Base-by-base conservation (phyloP, 2,797 vertebrate species). In the Chelon labrosus region DNA sequence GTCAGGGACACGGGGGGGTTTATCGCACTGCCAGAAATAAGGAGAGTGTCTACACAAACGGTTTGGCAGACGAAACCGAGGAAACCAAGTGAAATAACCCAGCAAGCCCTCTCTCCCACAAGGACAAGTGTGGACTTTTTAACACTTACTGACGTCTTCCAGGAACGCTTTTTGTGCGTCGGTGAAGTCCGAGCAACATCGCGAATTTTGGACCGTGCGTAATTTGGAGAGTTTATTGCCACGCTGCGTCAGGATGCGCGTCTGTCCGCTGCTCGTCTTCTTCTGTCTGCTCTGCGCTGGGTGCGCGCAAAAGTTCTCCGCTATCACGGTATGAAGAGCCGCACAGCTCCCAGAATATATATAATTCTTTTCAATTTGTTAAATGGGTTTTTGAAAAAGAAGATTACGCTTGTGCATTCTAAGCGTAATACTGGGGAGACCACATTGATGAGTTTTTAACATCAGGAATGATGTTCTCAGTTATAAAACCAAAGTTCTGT, bases 301-400 rank as follows among this genome's bases (percentile, higher is more conserved):
- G 75, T 78, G 89, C 87, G 87, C 94, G 86, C 95, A 96, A n/a
- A 96, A 94, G 88, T 95, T 95, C 82, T 95, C 95, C 49, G 95
- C 95, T 86, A 93, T 96, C 74, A 96, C 94, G 94, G 95, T 96
- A 93, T 79, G 94, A 90, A 81, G 67, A 71, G 37, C 19, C 65
- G 42, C 31, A 63, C 10, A 53, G 47, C 20, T 38, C 11, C 8
- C 19, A 31, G 4, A 71, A 44, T 4, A 37, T 7, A 6, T 49
- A 12, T 53, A 19, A 54, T 46, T 54, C 17, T 61, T 38, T 55
- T 39, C 2, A 6, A 60, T 17, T 0, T 22, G 4, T 46, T 11
- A 53, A 75, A 66, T 0, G 3, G 19, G 7, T 4, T 19, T 77
- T 78, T 78, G 22, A 16, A 55, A 64, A 41, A 5, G 0, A 41